phyloP scores from a whole-genome alignment of 2,888 invertebrate genomes.

The Apodemia hepburni region DNA sequence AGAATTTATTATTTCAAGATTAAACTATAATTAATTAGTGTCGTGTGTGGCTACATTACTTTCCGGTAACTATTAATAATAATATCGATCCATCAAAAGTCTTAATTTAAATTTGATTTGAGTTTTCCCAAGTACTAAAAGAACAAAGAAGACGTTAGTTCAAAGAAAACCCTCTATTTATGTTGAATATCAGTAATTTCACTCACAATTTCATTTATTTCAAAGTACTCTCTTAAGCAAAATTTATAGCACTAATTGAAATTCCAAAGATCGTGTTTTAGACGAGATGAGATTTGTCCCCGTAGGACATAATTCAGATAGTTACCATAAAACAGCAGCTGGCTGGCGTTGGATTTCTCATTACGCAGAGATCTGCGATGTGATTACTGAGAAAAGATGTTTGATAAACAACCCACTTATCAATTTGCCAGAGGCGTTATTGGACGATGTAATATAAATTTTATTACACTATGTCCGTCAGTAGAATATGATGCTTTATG shows the following conservation, averaged over 20 bases:
- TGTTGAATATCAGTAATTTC: background rate
- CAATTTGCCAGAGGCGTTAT: slow-evolving; percentile 56
- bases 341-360: slow-evolving; percentile 45
- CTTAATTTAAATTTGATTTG: too few species aligned
- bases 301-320: slow-evolving; percentile 61
- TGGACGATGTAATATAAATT: slow-evolving; percentile 39
- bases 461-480: slow-evolving; percentile 39
- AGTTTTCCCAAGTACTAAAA: background rate
- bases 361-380: slow-evolving; percentile 56
- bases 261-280: slow-evolving; percentile 53
- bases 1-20: too few species aligned
- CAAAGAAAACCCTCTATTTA: background rate
- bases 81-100: too few species aligned
- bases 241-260: slow-evolving; percentile 45
- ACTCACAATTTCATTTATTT: slow-evolving; percentile 5
- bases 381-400: slow-evolving; percentile 68
- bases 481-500: slow-evolving; percentile 33
- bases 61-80: too few species aligned
- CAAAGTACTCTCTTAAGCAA: slow-evolving; percentile 11
- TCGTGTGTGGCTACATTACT: too few species aligned
- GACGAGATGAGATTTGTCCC: slow-evolving; percentile 61
- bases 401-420: slow-evolving; percentile 71
- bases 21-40: too few species aligned
- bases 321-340: slow-evolving; percentile 65
- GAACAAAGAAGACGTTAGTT: slow-evolving; percentile 17